Evolutionary conservation across 2,888 invertebrate species (phyloP).

Genomic region (Sinelater perroti): DNA sequence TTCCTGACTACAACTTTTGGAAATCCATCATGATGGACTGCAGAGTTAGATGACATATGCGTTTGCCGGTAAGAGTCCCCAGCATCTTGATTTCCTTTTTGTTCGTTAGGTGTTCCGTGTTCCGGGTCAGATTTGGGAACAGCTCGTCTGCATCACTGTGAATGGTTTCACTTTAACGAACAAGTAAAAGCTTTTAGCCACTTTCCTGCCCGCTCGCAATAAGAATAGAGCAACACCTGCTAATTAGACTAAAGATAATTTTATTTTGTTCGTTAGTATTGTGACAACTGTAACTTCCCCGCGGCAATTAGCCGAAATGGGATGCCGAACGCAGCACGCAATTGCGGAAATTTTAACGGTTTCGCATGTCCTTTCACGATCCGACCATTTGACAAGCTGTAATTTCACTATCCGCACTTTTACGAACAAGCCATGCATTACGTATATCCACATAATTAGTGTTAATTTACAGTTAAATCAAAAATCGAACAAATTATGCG

Average conservation of each 20-base stretch:
- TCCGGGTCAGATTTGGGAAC: no score
- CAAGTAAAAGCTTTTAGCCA: neutral
- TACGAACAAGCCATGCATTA: slow-evolving; percentile 8
- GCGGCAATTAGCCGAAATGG: no score
- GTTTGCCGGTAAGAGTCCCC: slow-evolving; percentile 16
- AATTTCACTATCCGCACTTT: slow-evolving; percentile 10
- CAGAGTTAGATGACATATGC: slow-evolving; percentile 27
- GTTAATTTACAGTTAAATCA: slow-evolving; percentile 1
- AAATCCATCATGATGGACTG: slow-evolving; percentile 14
- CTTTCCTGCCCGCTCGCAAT: neutral
- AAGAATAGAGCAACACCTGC: neutral
- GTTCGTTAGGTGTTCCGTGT: no score
- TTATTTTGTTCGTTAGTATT: neutral
- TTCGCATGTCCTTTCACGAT: slow-evolving; percentile 1
- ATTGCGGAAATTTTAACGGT: neutral
- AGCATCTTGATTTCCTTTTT: no score
- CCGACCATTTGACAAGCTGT: slow-evolving; percentile 1
- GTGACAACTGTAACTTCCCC: neutral
- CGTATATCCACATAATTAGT: no score
- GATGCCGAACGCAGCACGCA: no score
- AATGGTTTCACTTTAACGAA: slow-evolving; percentile 1
- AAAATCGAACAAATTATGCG: no score
- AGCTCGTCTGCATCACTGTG: neutral
- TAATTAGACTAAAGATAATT: neutral
- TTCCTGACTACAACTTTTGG: neutral